phyloP scores from a whole-genome alignment of 2,797 vertebrate species.

The Chromis chromis region DNA sequence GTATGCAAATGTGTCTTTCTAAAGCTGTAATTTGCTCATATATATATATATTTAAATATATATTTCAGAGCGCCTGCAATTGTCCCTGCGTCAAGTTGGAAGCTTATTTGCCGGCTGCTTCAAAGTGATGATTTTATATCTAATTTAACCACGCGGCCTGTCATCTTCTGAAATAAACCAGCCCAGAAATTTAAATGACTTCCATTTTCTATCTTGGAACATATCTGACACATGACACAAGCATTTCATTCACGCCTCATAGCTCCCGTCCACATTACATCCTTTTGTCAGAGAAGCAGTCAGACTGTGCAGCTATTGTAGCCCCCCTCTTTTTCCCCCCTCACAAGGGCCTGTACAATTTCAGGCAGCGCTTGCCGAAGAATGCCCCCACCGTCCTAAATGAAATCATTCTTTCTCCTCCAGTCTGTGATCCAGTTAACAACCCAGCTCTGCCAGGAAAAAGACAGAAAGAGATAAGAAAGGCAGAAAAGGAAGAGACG shows the following conservation, averaged over 20 bases:
- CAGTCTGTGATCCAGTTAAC: constrained; percentile 67
- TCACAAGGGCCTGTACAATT: constrained; percentile 60
- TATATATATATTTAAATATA: too few species aligned
- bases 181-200: constrained; percentile 56
- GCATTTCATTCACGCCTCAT: constrained; percentile 70
- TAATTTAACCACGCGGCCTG: constrained; percentile 22
- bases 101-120: not conserved
- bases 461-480: constrained; percentile 68
- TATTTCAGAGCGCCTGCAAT: not conserved
- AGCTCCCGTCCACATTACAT: constrained; percentile 65
- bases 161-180: constrained; percentile 49
- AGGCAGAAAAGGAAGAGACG: constrained; percentile 55
- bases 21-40: not conserved
- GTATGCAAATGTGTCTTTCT: not conserved
- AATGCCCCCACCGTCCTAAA: constrained; percentile 64
- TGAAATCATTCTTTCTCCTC: constrained; percentile 72
- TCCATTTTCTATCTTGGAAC: constrained; percentile 66
- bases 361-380: constrained; percentile 64
- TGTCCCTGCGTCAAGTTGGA: not conserved
- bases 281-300: constrained; percentile 65
- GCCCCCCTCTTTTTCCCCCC: constrained; percentile 9
- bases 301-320: constrained; percentile 72
- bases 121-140: constrained; percentile 20
- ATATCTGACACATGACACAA: constrained; percentile 73
- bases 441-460: constrained; percentile 66